Percentiles rank a stretch among this genome's conserved stretches.
phyloP scores from a whole-genome alignment of 2,113 vertebrate species.

The Rhynchomys soricoides region DNA sequence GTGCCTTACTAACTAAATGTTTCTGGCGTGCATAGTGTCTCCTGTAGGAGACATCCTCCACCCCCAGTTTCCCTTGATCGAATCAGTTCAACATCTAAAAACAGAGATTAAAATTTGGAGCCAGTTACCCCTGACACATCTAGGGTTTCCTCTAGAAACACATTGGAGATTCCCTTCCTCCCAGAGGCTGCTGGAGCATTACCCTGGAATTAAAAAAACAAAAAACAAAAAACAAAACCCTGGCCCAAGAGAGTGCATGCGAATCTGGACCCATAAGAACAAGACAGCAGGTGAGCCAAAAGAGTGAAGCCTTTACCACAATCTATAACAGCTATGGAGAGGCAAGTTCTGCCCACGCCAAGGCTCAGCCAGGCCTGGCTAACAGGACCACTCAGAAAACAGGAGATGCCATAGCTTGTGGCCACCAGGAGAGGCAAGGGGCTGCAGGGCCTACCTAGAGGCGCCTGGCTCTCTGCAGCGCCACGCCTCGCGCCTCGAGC shows the following conservation, averaged over 20 bases:
- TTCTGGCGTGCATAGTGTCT: background rate
- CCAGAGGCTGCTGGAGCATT: background rate
- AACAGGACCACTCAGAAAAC: background rate
- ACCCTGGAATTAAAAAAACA: background rate
- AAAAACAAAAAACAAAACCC: conserved; percentile 53
- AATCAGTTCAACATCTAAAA: conserved; percentile 34
- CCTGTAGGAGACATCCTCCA: background rate
- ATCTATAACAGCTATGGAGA: background rate
- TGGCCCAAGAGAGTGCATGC: background rate
- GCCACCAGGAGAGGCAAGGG: background rate
- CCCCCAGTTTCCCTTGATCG: background rate
- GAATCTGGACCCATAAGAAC: background rate
- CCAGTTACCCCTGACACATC: conserved; percentile 60
- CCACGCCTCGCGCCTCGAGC: conserved; percentile 65
- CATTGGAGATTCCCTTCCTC: conserved; percentile 47
- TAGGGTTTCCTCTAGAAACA: conserved; percentile 63
- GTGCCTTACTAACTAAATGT: background rate
- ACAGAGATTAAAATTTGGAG: conserved; percentile 65
- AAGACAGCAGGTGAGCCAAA: background rate
- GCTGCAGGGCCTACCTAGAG: background rate
- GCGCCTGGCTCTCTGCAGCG: conserved; percentile 41
- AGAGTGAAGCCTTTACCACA: conserved; percentile 13
- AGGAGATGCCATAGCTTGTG: background rate
- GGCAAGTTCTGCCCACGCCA: background rate
- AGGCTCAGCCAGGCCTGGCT: background rate